Evolutionary conservation across 2,888 invertebrate species (phyloP), one percentile per base, ranked within the genome.

Genomic region (Phyllotreta cruciferae): DNA sequence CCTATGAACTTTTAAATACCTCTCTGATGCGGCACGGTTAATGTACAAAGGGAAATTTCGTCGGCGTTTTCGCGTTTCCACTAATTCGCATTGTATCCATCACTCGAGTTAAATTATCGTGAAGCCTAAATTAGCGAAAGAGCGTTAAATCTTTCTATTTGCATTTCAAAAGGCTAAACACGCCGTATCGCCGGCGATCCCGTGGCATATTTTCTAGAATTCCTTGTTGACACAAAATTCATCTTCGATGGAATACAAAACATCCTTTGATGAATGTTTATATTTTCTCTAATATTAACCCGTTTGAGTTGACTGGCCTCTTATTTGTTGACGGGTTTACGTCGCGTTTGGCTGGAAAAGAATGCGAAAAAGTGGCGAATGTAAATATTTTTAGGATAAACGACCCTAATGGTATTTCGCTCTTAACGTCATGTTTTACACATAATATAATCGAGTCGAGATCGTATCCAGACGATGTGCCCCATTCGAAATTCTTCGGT

Each of bases 191-290:
- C 24, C 24, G 24, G 24, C 24, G 24, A 24, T 24, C 24, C 24
- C 24, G 2, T 24, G 24, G 24, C 24, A 24, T 49, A 47, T 47
- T 11, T 5, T 4, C 24, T 24, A 24, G 24, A 24, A 24, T 24
- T 24, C 34, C 11, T 11, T 47, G 42, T 57, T 49, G 39, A 57
- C 39, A 49, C 41, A 52, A 42, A 50, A 52, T 56, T 56, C 41
- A 41, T 55, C 53, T 45, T 37, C n/a, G 42, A 44, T 41, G 41
- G 14, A 24, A 56, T 56, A 36, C 44, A 49, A 60, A 60, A 63
- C 63, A 63, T 61, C 45, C 60, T 64, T 64, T 64, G 60, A 64
- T 50, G 64, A 64, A 11, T 60, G 64, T 64, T 64, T 64, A 49
- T 56, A 38, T 50, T 56, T 45, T 53, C 35, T 60, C 64, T 64